Evolutionary conservation across 2,888 invertebrate genomes (phyloP).

Genomic region (Tribolium freemani): DNA sequence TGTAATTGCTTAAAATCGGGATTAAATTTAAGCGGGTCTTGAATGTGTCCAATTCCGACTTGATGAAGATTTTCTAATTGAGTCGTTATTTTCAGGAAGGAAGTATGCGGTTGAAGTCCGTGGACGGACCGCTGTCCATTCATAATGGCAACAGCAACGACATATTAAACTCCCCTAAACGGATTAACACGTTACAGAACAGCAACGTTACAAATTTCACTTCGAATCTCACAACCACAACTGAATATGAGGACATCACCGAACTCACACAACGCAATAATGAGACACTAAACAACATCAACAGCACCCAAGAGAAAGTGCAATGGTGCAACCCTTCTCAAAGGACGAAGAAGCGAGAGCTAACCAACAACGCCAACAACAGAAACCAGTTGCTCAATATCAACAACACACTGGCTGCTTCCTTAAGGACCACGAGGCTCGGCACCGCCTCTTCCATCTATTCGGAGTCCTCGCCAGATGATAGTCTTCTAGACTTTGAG

Average conservation of each 20-base stretch:
- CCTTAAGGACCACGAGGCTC: conserved; percentile 61
- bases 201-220: conserved; percentile 60
- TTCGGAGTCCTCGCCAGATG: conserved; percentile 70
- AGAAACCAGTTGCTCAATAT: conserved; percentile 58
- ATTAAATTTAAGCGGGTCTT: conserved; percentile 18
- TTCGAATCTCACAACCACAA: conserved; percentile 48
- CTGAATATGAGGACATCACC: conserved; percentile 32
- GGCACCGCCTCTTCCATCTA: conserved; percentile 62
- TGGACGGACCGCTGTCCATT: conserved; percentile 65
- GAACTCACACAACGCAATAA: conserved; percentile 43
- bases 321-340: conserved; percentile 66
- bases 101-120: conserved; percentile 67
- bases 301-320: conserved; percentile 56
- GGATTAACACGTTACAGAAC: conserved; percentile 66
- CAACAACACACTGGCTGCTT: conserved; percentile 67
- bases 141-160: conserved; percentile 64
- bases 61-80: conserved; percentile 12
- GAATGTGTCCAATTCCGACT: not conserved
- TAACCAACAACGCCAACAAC: conserved; percentile 64
- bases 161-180: conserved; percentile 65
- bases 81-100: conserved; percentile 60
- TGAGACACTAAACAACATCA: conserved; percentile 47
- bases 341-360: conserved; percentile 58
- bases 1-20: too few relatives aligned
- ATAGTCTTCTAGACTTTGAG: conserved; percentile 71